Evolutionary conservation across 2,113 vertebrate genomes (phyloP).

Genomic region (Talpa occidentalis): DNA sequence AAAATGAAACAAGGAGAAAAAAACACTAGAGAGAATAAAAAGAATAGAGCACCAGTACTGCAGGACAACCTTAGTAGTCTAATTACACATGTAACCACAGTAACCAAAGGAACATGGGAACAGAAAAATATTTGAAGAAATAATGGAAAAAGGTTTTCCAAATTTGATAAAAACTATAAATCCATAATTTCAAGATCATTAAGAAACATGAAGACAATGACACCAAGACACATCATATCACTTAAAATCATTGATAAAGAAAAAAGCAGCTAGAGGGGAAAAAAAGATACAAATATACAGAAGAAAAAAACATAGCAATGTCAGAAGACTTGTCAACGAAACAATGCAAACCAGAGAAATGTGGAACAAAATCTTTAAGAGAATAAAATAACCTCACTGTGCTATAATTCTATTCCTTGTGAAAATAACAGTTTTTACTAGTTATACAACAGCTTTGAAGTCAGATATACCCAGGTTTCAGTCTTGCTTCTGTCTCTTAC

Average conservation of each 20-base stretch:
- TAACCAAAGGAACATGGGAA: background rate
- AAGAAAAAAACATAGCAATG: constrained; percentile 6
- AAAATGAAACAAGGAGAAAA: constrained; percentile 4
- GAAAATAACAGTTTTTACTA: background rate
- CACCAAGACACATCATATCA: background rate
- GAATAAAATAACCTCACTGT: background rate
- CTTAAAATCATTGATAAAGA: background rate
- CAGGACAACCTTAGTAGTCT: background rate
- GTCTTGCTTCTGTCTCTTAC: background rate
- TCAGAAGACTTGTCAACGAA: background rate
- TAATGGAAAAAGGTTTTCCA: background rate
- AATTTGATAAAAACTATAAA: background rate
- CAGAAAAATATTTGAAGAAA: constrained; percentile 38
- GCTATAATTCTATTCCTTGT: constrained; percentile 4
- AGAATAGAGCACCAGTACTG: background rate
- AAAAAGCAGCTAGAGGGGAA: background rate
- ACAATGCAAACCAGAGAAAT: background rate
- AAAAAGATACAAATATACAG: background rate
- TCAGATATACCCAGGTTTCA: constrained; percentile 19
- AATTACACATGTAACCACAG: background rate
- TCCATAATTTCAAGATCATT: background rate
- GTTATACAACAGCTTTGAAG: background rate
- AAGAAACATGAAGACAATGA: constrained; percentile 37
- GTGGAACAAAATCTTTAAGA: background rate
- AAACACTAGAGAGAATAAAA: background rate